phyloP scores from a whole-genome alignment of 1,140 invertebrate species.

The Atopsyche davidsoni region DNA sequence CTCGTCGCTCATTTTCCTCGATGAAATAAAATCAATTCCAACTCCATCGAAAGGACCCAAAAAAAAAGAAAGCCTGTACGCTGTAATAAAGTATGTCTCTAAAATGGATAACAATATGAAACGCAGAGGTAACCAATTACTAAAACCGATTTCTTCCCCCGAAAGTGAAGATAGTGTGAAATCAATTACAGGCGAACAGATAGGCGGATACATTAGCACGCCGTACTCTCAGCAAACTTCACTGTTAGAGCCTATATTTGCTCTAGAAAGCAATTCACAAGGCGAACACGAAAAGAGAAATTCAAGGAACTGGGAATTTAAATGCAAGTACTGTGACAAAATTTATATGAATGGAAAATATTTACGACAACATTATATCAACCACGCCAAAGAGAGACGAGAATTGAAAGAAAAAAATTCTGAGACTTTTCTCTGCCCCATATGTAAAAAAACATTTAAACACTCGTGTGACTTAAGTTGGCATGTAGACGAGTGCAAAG shows the following conservation, averaged over 20 bases:
- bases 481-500: conserved; percentile 15
- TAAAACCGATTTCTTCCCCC: too few species aligned
- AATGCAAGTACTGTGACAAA: conserved; percentile 3
- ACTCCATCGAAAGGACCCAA: too few species aligned
- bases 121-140: too few species aligned
- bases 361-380: conserved; percentile 10
- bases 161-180: too few species aligned
- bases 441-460: conserved; percentile 5
- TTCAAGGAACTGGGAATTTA: background rate
- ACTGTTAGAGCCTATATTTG: conserved; percentile 6
- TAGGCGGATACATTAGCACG: too few species aligned
- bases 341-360: conserved; percentile 9
- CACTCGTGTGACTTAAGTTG: background rate
- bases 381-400: conserved; percentile 6
- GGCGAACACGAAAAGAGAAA: background rate
- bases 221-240: too few species aligned
- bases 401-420: conserved; percentile 5
- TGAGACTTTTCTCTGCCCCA: background rate
- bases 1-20: background rate
- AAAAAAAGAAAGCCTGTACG: too few species aligned
- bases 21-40: background rate
- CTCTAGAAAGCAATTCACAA: background rate
- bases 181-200: too few species aligned
- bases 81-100: too few species aligned
- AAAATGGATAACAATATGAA: too few species aligned